Base-by-base conservation (phyloP, 1,140 invertebrate species). In the Lepidotrigona ventralis region DNA sequence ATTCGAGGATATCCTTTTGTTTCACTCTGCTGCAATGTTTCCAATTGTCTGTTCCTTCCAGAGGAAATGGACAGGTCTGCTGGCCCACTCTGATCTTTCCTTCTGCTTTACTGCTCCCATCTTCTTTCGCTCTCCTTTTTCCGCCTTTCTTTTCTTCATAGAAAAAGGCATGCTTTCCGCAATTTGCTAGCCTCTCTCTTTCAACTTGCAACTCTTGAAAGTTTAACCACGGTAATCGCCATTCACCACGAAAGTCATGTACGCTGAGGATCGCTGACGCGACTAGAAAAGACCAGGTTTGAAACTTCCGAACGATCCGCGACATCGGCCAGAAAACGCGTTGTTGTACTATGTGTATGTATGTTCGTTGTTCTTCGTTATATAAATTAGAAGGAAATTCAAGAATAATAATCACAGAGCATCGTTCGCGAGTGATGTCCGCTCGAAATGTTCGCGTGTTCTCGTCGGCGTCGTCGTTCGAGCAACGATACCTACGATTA, bases 241-340 rank as follows among this genome's bases (percentile, higher is more conserved):
- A 64, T 64, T 19, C 19, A 73, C 21, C 51, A 69, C 46, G 56
- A 73, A 29, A 46, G 39, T 46, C 53, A 33, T 33, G 53, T 51
- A 46, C 39, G 39, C 46, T 73, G 12, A n/a, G 11, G 8, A 66
- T 81, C 54, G 9, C 46, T 56, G 29, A 68, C 19, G 19, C 26
- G 82, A 84, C 77, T 79, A 79, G 58, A 79, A 60, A 64, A 17
- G 74, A 83, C 75, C 66, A 79, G 68, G 56, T 73, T 15, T 15
- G 63, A 66, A 79, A 63, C 12, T 8, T 60, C n/a, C 51, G 81
- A 77, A 23, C 54, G 64, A 60, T 19, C 39, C 39, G 14, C 66
- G 74, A 82, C 53, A n/a, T 64, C 46, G 70, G 54, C 12, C 21
- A 53, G 1, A 33, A 68, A 17, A 46, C 39, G 15, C 12, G 5